Evolutionary conservation across 2,797 vertebrate genomes (phyloP), one percentile per base, ranked within the genome.

Genomic region (Delichon dasypus): DNA sequence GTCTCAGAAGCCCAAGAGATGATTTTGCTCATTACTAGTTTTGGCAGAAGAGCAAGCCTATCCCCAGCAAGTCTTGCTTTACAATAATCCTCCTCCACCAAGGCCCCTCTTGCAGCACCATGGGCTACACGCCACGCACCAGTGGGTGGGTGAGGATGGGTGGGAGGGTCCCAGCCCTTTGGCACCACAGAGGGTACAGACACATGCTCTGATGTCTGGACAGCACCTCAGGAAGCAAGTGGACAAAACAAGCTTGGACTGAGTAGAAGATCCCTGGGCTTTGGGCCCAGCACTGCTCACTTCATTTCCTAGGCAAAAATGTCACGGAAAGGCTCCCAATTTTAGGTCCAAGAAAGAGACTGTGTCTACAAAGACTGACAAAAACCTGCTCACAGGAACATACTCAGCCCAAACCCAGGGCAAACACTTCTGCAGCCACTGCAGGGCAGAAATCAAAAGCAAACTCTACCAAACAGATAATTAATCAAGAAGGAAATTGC

Each of bases 401-500:
- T 4, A 38, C 9, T 36, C 57, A 50, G 72, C 61, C 70, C 10
- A 12, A 88, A 81, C 7, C 11, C 27, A 38, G 25, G 1, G 15
- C 74, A 89, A 90, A 79, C 55, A 62, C 55, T 79, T 44, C 71
- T 51, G 60, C 67, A 79, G 67, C 51, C 61, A 67, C 48, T 36
- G 71, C 67, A 82, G n/a, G 30, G 67, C 67, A 79, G 67, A 72
- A 94, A 82, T 66, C 62, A 93, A 82, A 92, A 87, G 77, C 67
- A 86, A 87, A 77, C 60, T 78, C 71, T 48, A 81, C 11, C 30
- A 44, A 88, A 75, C 11, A 87, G 74, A 58, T 44, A 61, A 66
- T 81, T 88, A 93, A 92, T 92, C 80, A 85, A 79, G 47, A 32
- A 70, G 81, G 84, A 92, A 95, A 92, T 84, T 65, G 72, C 90